Evolutionary conservation across 1,140 invertebrate species (phyloP).

Genomic region (Wasmannia auropunctata): DNA sequence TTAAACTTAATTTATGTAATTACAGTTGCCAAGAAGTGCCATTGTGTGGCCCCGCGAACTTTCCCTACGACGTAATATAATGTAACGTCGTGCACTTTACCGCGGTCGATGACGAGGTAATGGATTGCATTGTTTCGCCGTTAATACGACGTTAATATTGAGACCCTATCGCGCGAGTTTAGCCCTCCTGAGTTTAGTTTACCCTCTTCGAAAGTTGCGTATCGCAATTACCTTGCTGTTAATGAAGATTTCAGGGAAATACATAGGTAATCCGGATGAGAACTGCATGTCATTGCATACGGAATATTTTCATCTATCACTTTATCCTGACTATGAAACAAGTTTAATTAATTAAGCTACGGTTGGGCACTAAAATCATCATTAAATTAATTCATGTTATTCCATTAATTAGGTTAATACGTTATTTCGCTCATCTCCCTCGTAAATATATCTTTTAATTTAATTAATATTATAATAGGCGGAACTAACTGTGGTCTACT

Average conservation of each 20-base stretch:
- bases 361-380: not conserved
- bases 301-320: not conserved
- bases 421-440: not conserved
- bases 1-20: slow-evolving; percentile 68
- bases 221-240: slow-evolving; percentile 5
- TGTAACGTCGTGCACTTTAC: slow-evolving; percentile 32
- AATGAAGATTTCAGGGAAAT: not conserved
- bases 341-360: not conserved
- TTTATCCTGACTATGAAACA: not conserved
- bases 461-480: not conserved
- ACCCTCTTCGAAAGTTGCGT: slow-evolving; percentile 14
- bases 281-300: not conserved
- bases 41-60: slow-evolving; percentile 29
- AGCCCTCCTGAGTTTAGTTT: not conserved
- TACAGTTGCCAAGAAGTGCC: slow-evolving; percentile 54
- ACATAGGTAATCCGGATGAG: not conserved
- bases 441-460: not conserved
- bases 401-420: not conserved
- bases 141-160: slow-evolving; percentile 40
- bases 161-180: slow-evolving; percentile 17
- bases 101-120: slow-evolving; percentile 45
- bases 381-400: not conserved
- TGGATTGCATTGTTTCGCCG: slow-evolving; percentile 45
- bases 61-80: slow-evolving; percentile 17
- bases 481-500: not conserved